Conservation (phyloP, 2,113 vertebrate genomes). For the Lepus europaeus region DNA sequence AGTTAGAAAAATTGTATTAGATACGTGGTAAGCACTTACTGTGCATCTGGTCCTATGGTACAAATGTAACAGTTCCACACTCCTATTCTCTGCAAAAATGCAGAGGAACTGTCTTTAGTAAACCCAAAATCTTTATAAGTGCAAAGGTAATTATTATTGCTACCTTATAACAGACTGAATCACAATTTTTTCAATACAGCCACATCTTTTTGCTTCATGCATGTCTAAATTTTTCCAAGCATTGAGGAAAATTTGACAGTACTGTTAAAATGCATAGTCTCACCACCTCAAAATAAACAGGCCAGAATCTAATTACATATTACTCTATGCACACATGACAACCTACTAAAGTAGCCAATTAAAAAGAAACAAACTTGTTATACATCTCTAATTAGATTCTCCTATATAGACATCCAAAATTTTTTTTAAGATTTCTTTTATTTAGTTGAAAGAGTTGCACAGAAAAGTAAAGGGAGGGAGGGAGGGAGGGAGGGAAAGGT, state of each 20-base stretch:
- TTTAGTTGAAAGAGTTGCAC: too few relatives aligned
- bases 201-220: constrained; percentile 47
- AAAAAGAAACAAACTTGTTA: neutral
- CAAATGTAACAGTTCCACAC: neutral
- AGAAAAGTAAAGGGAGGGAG: too few relatives aligned
- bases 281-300: constrained; percentile 45
- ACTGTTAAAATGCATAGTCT: neutral
- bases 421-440: too few relatives aligned
- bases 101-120: constrained; percentile 37
- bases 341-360: neutral
- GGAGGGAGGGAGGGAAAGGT: too few relatives aligned
- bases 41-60: constrained; percentile 10
- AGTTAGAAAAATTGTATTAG: constrained; percentile 48
- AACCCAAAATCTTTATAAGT: constrained; percentile 60
- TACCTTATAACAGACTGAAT: neutral
- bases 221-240: constrained; percentile 10
- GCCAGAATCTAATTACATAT: constrained; percentile 27
- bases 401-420: neutral
- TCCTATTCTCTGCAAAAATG: constrained; percentile 41
- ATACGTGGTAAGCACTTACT: constrained; percentile 6
- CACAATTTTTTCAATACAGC: neutral
- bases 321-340: neutral
- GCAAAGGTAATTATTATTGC: constrained; percentile 14
- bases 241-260: constrained; percentile 34
- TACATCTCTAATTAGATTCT: neutral